phyloP scores from a whole-genome alignment of 2,113 vertebrate species.

The Illadopsis cleaveri region DNA sequence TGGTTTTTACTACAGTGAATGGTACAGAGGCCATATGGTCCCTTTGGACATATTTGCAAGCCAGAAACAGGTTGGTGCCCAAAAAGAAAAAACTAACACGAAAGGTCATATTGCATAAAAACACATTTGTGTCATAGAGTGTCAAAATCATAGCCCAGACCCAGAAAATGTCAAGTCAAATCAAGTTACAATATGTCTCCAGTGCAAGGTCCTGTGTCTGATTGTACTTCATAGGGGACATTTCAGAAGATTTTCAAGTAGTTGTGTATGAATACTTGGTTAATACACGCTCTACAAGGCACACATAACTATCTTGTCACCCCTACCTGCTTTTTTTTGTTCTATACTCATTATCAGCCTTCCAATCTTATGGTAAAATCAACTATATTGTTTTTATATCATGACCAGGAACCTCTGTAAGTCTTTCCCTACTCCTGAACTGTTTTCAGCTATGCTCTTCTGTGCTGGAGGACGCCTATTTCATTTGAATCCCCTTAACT shows the following conservation, averaged over 20 bases:
- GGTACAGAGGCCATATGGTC: background rate
- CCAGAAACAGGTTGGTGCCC: background rate
- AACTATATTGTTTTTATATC: background rate
- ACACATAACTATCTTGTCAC: background rate
- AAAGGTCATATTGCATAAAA: conserved; percentile 14
- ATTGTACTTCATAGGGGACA: background rate
- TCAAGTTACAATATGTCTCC: background rate
- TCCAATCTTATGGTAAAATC: background rate
- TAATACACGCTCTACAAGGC: background rate
- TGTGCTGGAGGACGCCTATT: background rate
- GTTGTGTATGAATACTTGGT: background rate
- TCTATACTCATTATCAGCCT: background rate
- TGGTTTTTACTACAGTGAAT: background rate
- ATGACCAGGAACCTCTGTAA: background rate
- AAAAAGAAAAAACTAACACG: background rate
- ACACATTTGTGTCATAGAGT: background rate
- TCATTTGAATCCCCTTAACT: background rate
- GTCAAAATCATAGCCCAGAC: background rate
- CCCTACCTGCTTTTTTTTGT: background rate
- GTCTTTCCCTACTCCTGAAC: background rate
- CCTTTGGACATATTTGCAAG: background rate
- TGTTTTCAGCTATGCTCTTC: background rate
- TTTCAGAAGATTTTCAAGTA: background rate
- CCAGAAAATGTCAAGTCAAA: conserved; percentile 6
- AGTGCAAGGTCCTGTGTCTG: background rate